Base-by-base conservation (phyloP, 2,888 invertebrate genomes). In the Oscheius myriophilus region DNA sequence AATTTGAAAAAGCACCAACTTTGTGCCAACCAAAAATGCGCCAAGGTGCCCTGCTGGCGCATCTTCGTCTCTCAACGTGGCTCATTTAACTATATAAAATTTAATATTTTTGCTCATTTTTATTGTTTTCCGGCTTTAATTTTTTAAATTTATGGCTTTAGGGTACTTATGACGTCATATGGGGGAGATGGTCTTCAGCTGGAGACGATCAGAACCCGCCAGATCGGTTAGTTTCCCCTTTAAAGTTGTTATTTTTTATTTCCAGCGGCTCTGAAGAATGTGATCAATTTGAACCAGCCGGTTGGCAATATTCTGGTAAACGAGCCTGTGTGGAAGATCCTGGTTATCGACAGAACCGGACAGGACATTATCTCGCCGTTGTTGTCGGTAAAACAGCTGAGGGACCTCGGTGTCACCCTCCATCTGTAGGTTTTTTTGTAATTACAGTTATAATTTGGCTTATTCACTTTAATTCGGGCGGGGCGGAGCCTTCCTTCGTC, bases 301-400 rank as follows among this genome's bases (percentile, higher is more conserved):
- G 78, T 82, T 16, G 68, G 76, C 11, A 75, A 75, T 57, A 78
- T 82, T 3, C 66, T 83, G 26, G 83, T 85, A 9, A 80, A 73
- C 42, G 86, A 86, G 69, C 86, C 86, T 16, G 70, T 75, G 4
- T 73, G 72, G 72, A 73, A 85, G 69, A 92, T 98, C 69, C 89
- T 98, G 72, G 92, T 99, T 73, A 97, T 96, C 87, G 98, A 99
- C 87, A 91, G 93, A 84, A 91, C 93, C 80, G 97, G 97, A 3
- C 97, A 98, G 89, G 97, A 98, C 87, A 95, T 99, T 59, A 95
- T 99, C 83, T 96, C 97, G 16, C 97, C 98, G 0, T 89, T 99
- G 63, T 91, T 99, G 86, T 93, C 95, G 23, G 92, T 98, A 21
- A 95, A 95, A 88, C 96, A 98, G 86, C 90, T 98, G 3, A 89